Base-by-base conservation (phyloP, 2,888 invertebrate species). In the Notocelia uddmanniana region DNA sequence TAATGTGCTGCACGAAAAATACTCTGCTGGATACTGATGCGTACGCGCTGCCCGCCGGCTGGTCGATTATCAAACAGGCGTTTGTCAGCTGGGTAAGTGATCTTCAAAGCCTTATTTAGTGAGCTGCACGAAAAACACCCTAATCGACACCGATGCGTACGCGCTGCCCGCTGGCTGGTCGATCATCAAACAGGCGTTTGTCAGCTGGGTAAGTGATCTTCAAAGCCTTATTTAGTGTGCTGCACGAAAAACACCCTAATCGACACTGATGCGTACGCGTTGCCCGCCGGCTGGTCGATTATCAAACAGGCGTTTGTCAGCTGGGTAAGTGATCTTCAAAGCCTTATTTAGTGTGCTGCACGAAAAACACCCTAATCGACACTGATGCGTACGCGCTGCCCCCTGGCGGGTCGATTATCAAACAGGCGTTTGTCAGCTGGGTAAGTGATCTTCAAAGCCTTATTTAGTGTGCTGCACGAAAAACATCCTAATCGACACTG, bases 231-330 rank as follows among this genome's bases (percentile, higher is more conserved):
- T 34, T 34, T 96, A 37, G 89, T 95, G 76, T 95, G 95, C 79
- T 95, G 96, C 79, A 84, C 84, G 18, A 87, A 89, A 48, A 85
- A 84, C 74, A 13, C 72, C 0, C 76, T 87, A 3, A 78, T 88
- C 0, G 94, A 93, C 73, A 75, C 84, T 5, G 94, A 93, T 73
- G 89, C 94, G 3, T 94, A 94, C 78, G 85, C 89, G 3, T 79
- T 96, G 74, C 96, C 96, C 0, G 93, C 95, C 0, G 96, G 96
- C 3, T 95, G 94, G 94, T 95, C 95, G 2, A 80, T 95, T 0
- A 82, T 91, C 26, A 91, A 91, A 48, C 85, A 89, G 67, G 78
- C 83, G 26, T 95, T 94, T 69, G 82, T 90, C 19, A 88, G 86
- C 50, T 92, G 92, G 91, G 91, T 41, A 41, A 6, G 94, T 97